These are phyloP conservation scores for Iguana delicatissima DNA, from an alignment of 2,797 vertebrate species.

Conservation along the genomic window DNA sequence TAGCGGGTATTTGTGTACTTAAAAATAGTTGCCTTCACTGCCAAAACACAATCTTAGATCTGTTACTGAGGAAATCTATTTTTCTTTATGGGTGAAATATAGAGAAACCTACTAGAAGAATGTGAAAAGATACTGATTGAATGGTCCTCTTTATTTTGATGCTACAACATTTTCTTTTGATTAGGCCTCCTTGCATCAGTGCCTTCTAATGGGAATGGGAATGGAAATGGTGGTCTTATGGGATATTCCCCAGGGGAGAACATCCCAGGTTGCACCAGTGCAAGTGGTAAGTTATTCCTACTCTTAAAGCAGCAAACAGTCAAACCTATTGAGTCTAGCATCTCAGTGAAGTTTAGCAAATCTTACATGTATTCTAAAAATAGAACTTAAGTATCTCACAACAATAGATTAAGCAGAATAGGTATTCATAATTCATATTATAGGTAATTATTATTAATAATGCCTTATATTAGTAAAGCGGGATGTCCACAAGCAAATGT, in stretches of 20 bases:
- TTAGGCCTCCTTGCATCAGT: constrained; percentile 91
- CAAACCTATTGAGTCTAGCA: not conserved
- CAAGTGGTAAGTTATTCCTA: constrained; percentile 80
- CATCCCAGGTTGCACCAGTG: constrained; percentile 75
- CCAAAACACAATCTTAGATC: not conserved
- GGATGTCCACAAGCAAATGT: not conserved
- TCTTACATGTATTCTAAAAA: not conserved
- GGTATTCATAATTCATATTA: not conserved
- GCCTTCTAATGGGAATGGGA: constrained; percentile 85
- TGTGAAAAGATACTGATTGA: not conserved
- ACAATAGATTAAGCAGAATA: not conserved
- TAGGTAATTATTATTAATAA: too few species aligned
- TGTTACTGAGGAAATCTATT: not conserved
- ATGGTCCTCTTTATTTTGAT: constrained; percentile 6
- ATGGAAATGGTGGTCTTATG: constrained; percentile 83
- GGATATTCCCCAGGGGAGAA: constrained; percentile 82
- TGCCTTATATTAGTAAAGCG: not conserved
- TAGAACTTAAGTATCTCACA: too few species aligned
- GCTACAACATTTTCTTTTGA: constrained; percentile 14
- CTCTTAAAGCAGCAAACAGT: not conserved
- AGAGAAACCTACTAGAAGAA: not conserved
- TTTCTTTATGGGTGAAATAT: not conserved
- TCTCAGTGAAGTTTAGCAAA: not conserved
- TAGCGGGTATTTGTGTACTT: not conserved
- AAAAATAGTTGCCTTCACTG: not conserved